Evolutionary conservation across 37 sponge, comb jelly and placozoan species (phyloP).

Genomic region (Diacarnus erythraeanus): DNA sequence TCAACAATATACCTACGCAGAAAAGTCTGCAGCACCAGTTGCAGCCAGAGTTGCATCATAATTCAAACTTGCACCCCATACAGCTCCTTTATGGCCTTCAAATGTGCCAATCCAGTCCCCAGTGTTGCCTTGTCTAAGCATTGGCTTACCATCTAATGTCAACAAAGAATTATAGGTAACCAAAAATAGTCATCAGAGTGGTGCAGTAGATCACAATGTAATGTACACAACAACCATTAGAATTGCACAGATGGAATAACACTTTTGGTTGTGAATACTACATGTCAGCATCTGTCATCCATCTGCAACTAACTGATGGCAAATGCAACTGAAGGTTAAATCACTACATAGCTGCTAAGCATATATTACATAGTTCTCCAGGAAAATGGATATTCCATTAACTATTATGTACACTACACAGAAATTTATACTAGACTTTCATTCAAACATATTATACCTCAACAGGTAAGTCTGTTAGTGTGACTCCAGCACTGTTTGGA

Average conservation of each 20-base stretch:
- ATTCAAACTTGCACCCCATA: constrained; percentile 93
- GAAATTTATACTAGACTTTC: too few relatives aligned
- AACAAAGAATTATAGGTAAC: not conserved
- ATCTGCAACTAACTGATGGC: too few relatives aligned
- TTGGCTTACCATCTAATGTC: constrained; percentile 87
- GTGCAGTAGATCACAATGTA: not conserved
- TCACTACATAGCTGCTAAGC: too few relatives aligned
- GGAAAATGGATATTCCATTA: too few relatives aligned
- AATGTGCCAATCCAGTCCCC: constrained; percentile 99
- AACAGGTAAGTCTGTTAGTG: too few relatives aligned
- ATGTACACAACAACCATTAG: not conserved
- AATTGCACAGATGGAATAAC: not conserved
- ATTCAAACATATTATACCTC: too few relatives aligned
- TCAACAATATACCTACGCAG: constrained; percentile 73
- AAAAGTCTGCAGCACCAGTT: constrained; percentile 97
- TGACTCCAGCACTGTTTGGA: too few relatives aligned
- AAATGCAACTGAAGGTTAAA: too few relatives aligned
- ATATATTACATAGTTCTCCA: too few relatives aligned
- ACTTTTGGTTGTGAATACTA: not conserved
- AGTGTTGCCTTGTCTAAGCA: constrained; percentile 90
- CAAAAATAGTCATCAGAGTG: not conserved
- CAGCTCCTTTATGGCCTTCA: constrained; percentile 98
- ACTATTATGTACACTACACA: too few relatives aligned
- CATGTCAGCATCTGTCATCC: not conserved
- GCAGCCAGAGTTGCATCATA: constrained; percentile 77